These are phyloP conservation scores for Sebastes flavidus DNA, from an alignment of 2,797 vertebrate species.

Conservation along the genomic window DNA sequence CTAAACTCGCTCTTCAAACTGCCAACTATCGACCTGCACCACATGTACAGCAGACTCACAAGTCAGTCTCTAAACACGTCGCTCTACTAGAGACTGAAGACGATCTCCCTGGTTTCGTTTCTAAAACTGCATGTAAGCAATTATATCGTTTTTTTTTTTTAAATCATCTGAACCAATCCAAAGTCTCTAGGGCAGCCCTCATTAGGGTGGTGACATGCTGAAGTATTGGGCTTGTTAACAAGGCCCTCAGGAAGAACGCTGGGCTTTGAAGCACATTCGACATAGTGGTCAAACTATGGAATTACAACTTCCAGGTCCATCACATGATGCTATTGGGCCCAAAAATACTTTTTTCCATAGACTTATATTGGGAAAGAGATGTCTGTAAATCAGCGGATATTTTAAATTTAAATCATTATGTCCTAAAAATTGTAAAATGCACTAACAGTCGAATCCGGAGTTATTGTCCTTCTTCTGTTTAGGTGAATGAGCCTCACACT, in stretches of 20 bases:
- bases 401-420: too few species aligned
- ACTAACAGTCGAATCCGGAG: background rate
- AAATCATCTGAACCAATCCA: background rate
- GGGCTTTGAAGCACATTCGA: too few species aligned
- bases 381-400: too few species aligned
- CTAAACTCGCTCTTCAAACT: background rate
- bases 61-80: background rate
- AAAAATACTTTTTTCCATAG: too few species aligned
- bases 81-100: background rate
- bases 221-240: too few species aligned
- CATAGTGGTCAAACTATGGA: too few species aligned
- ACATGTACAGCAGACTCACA: background rate
- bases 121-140: background rate
- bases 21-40: background rate
- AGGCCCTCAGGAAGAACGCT: too few species aligned
- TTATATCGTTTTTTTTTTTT: rapidly evolving
- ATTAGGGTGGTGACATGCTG: background rate
- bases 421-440: too few species aligned
- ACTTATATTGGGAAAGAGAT: too few species aligned
- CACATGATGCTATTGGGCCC: too few species aligned
- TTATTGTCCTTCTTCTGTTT: background rate
- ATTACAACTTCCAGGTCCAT: too few species aligned
- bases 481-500: background rate
- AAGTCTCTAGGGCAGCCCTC: background rate
- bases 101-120: background rate